phyloP scores from a whole-genome alignment of 2,888 invertebrate genomes.

The Latrodectus elegans region DNA sequence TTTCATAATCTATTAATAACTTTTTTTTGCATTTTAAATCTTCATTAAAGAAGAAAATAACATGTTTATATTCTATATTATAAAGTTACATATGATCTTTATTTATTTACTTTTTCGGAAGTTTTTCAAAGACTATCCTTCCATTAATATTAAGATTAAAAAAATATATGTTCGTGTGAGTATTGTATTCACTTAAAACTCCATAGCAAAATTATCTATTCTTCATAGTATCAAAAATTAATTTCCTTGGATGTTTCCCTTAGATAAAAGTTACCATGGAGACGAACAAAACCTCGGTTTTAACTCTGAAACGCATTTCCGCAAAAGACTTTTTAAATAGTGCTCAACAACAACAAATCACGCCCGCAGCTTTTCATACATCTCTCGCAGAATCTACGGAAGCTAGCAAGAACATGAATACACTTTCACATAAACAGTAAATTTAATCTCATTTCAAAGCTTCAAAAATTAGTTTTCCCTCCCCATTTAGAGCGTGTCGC shows the following conservation, averaged over 20 bases:
- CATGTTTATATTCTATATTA: too few species aligned
- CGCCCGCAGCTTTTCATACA: not conserved
- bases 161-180: too few species aligned
- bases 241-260: not conserved
- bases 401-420: not conserved
- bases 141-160: too few species aligned
- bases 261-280: not conserved
- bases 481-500: not conserved
- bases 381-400: not conserved
- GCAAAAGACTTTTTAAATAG: slow-evolving; percentile 29
- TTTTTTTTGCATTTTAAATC: too few species aligned
- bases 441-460: not conserved
- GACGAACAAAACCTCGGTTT: not conserved
- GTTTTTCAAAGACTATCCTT: too few species aligned
- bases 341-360: slow-evolving; percentile 18
- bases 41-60: too few species aligned
- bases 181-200: too few species aligned
- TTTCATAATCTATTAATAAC: too few species aligned
- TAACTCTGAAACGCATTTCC: not conserved
- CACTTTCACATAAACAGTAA: not conserved
- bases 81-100: too few species aligned
- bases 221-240: not conserved
- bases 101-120: too few species aligned
- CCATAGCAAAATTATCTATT: too few species aligned
- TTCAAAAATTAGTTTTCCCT: not conserved